These are phyloP conservation scores for Vesta saturnalis DNA, from an alignment of 2,888 invertebrate genomes.

Conservation along the genomic window DNA sequence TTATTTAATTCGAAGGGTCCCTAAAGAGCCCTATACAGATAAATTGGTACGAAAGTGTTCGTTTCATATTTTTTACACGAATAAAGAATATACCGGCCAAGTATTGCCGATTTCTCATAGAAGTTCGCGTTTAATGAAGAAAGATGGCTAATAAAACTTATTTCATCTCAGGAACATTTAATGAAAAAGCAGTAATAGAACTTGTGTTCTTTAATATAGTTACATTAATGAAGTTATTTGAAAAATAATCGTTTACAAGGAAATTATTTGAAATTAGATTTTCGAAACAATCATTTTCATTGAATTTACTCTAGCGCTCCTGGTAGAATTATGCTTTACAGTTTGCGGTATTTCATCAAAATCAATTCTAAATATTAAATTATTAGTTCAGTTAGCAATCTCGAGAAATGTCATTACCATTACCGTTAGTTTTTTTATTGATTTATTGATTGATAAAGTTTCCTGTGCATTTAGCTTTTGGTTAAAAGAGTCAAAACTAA, in stretches of 20 bases:
- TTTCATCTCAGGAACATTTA: background rate
- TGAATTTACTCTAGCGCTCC: too few relatives aligned
- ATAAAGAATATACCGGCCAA: background rate
- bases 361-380: background rate
- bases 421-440: too few relatives aligned
- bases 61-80: constrained; percentile 15
- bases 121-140: constrained; percentile 19
- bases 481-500: too few relatives aligned
- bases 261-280: too few relatives aligned
- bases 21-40: constrained; percentile 20
- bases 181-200: constrained; percentile 5
- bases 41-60: constrained; percentile 22
- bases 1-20: constrained; percentile 50
- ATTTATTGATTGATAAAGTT: too few relatives aligned
- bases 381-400: background rate
- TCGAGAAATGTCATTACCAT: too few relatives aligned
- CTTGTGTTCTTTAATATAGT: constrained; percentile 1
- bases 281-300: too few relatives aligned
- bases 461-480: too few relatives aligned
- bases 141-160: constrained; percentile 12
- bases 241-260: constrained; percentile 13
- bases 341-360: background rate
- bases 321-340: background rate
- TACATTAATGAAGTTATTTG: constrained; percentile 2
- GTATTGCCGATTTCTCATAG: background rate